Conservation (phyloP, 2,113 vertebrate species). For the Aleadryas rufinucha region DNA sequence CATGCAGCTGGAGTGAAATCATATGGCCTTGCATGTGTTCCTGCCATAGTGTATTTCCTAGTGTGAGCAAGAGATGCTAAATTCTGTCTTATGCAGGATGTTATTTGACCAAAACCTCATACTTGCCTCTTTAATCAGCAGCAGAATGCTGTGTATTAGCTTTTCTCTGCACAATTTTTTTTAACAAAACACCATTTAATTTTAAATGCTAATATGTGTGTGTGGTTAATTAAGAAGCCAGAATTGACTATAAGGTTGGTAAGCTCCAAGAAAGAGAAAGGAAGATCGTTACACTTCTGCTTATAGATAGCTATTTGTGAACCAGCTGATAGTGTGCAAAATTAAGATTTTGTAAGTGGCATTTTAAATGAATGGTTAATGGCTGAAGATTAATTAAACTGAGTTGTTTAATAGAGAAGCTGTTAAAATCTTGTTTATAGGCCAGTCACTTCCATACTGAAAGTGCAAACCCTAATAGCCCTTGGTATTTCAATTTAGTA, state of each 20-base stretch:
- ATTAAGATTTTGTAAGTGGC: constrained; percentile 76
- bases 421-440: constrained; percentile 73
- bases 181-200: constrained; percentile 58
- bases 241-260: constrained; percentile 70
- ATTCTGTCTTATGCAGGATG: neutral
- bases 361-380: constrained; percentile 82
- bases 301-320: constrained; percentile 75
- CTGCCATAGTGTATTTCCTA: constrained; percentile 3
- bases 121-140: neutral
- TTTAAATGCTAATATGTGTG: constrained; percentile 72
- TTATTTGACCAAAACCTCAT: neutral
- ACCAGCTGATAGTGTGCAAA: constrained; percentile 78
- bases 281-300: constrained; percentile 64
- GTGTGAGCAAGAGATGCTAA: neutral
- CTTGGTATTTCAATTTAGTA: constrained; percentile 48
- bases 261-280: constrained; percentile 56
- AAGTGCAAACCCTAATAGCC: constrained; percentile 46
- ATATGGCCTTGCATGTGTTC: constrained; percentile 1
- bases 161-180: constrained; percentile 37
- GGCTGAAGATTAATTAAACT: constrained; percentile 80
- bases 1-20: constrained; percentile 46
- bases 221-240: constrained; percentile 76
- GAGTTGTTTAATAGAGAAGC: constrained; percentile 75
- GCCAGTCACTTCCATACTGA: constrained; percentile 45
- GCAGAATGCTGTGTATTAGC: constrained; percentile 43